Base-by-base conservation (phyloP, 2,113 vertebrate genomes). In the Phaethornis superciliosus region DNA sequence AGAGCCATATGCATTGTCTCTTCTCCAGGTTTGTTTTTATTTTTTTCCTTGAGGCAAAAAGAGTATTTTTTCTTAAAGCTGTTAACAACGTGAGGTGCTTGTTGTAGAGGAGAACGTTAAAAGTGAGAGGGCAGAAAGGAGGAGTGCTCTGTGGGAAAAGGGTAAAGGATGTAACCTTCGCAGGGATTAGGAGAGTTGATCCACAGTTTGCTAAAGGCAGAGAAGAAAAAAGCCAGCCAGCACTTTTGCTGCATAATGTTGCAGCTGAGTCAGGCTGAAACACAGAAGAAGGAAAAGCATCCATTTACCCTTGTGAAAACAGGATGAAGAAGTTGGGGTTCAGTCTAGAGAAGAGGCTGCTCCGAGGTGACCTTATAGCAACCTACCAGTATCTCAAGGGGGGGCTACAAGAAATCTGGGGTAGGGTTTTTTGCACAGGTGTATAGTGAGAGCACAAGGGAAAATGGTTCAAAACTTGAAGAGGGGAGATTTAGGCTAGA, bases 161-260 rank as follows among this genome's bases (percentile, higher is more conserved):
- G 26, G 72, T 71, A 63, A 94, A 86, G 56, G 69, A 93, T 58
- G 44, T 40, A 90, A 84, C 81, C 72, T 92, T 78, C 70, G 26
- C 9, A 81, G 70, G 59, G 92, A 86, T 95, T 96, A 93, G 54
- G 72, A 94, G 52, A 59, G 21, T 6, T 94, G 92, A 90, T 86
- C 59, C 80, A 78, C 18, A 14, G 62, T 63, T 92, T 94, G 87
- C 67, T 88, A 82, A 90, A 70, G 58, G 78, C 28, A 89, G 55
- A 60, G 42, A 51, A 90, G n/a, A 47, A 88, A 85, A 80, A 91
- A 83, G 8, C 17, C 58, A 82, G 20, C 6, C 46, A 69, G 56
- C 20, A 76, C 40, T 55, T 92, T 62, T 76, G 32, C 47, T 72
- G 35, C 54, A 33, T 76, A 44, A 27, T 26, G 87, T 82, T 78